phyloP scores from a whole-genome alignment of 2,888 invertebrate genomes.

The Drosophila anceps region DNA sequence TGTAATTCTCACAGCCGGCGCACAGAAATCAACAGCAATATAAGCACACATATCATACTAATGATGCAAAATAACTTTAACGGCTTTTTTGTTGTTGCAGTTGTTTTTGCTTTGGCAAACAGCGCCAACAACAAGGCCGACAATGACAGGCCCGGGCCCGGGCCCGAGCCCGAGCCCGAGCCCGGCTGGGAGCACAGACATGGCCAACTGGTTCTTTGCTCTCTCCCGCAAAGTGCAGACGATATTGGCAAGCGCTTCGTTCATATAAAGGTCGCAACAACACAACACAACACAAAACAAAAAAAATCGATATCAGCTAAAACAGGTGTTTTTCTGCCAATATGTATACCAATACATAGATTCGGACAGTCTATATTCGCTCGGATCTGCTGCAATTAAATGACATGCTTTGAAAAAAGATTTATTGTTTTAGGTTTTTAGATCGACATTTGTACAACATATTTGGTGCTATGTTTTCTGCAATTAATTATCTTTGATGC shows the following conservation, averaged over 20 bases:
- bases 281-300: constrained; percentile 11
- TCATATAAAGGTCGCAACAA: constrained; percentile 69
- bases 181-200: constrained; percentile 35
- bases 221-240: constrained; percentile 73
- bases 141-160: constrained; percentile 41
- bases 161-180: constrained; percentile 1
- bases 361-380: constrained; percentile 12
- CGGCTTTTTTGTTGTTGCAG: constrained; percentile 62
- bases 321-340: constrained; percentile 68
- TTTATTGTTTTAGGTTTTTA: constrained; percentile 62
- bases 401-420: constrained; percentile 53
- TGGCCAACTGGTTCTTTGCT: constrained; percentile 72
- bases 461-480: constrained; percentile 51
- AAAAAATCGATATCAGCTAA: constrained; percentile 40
- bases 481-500: constrained; percentile 47
- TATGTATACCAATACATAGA: constrained; percentile 1
- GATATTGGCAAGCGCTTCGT: constrained; percentile 44
- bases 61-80: constrained; percentile 84
- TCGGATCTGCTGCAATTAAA: constrained; percentile 43
- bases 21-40: constrained; percentile 74
- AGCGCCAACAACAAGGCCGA: constrained; percentile 41
- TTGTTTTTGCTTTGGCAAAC: constrained; percentile 41
- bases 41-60: constrained; percentile 76
- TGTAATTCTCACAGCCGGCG: constrained; percentile 73
- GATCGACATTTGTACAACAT: constrained; percentile 60